A percentile compares a stretch with the other conserved stretches of the same genome.
phyloP scores from a whole-genome alignment of 2,888 invertebrate genomes.

The Leucozona laternaria region DNA sequence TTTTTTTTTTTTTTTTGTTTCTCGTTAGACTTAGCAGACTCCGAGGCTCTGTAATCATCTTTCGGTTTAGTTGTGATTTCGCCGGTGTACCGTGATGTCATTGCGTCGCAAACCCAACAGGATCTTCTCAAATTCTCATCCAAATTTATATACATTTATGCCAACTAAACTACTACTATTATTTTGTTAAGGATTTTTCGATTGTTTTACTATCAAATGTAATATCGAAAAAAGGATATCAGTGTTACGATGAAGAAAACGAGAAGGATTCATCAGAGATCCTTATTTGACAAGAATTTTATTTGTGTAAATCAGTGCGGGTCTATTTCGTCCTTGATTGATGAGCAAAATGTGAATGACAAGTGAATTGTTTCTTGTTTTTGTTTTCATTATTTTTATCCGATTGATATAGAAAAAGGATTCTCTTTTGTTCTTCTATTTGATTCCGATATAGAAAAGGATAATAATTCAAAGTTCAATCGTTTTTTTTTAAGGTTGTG shows the following conservation, averaged over 20 bases:
- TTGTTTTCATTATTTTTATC: constrained; percentile 14
- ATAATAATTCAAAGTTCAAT: constrained; percentile 48
- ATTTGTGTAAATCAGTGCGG: constrained; percentile 51
- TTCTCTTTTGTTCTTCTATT: constrained; percentile 19
- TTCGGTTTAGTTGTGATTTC: constrained; percentile 73
- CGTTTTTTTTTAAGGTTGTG: constrained; percentile 22
- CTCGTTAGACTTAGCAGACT: constrained; percentile 56
- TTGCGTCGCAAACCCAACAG: constrained; percentile 57
- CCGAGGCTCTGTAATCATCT: constrained; percentile 69
- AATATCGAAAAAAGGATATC: constrained; percentile 59
- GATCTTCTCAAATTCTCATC: constrained; percentile 20
- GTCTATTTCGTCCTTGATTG: constrained; percentile 35
- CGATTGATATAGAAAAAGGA: constrained; percentile 22
- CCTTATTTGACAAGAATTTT: constrained; percentile 48
- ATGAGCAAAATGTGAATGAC: constrained; percentile 68
- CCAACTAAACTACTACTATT: background rate
- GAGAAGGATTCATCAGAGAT: constrained; percentile 33
- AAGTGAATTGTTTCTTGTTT: constrained; percentile 54
- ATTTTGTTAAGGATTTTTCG: constrained; percentile 22
- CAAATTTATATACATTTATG: constrained; percentile 5
- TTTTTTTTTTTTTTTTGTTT: constrained; percentile 12
- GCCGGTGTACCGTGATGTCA: constrained; percentile 75
- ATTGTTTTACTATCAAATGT: constrained; percentile 39
- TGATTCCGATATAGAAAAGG: constrained; percentile 21
- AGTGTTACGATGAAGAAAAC: constrained; percentile 48